A percentile compares a stretch with the other conserved stretches of the same genome.
These are phyloP conservation scores for Stenurella melanura DNA, from an alignment of 2,888 invertebrate genomes.

Conservation along the genomic window DNA sequence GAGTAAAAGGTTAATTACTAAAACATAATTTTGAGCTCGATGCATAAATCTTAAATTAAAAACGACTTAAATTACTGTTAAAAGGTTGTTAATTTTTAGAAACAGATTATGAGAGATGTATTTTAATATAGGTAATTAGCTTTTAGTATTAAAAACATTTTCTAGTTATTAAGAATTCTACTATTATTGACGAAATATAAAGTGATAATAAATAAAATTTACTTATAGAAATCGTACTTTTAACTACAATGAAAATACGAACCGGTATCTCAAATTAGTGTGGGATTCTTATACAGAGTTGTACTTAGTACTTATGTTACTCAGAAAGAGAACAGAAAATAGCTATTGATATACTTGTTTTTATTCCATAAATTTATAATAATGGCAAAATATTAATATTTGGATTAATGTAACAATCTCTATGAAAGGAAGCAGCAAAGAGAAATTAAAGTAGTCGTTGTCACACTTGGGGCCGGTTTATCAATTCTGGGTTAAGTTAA, in stretches of 20 bases:
- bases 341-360: background rate
- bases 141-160: conserved; percentile 16
- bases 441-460: no score
- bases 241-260: conserved; percentile 32
- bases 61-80: conserved; percentile 66
- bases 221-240: conserved; percentile 47
- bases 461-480: no score
- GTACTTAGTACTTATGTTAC: conserved; percentile 26
- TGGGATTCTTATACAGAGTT: conserved; percentile 42
- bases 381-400: no score
- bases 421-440: no score
- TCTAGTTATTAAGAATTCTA: background rate
- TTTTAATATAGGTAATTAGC: conserved; percentile 26
- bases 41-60: conserved; percentile 67
- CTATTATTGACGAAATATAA: conserved; percentile 27
- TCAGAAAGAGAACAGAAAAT: background rate
- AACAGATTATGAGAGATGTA: conserved; percentile 35
- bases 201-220: conserved; percentile 31
- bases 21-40: conserved; percentile 60
- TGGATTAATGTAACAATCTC: no score
- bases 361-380: no score
- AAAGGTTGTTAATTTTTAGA: conserved; percentile 54
- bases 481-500: no score
- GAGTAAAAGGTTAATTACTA: conserved; percentile 59
- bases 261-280: conserved; percentile 49